These are phyloP conservation scores for Mustela lutreola DNA, from an alignment of 2,113 vertebrate species.

Conservation along the genomic window DNA sequence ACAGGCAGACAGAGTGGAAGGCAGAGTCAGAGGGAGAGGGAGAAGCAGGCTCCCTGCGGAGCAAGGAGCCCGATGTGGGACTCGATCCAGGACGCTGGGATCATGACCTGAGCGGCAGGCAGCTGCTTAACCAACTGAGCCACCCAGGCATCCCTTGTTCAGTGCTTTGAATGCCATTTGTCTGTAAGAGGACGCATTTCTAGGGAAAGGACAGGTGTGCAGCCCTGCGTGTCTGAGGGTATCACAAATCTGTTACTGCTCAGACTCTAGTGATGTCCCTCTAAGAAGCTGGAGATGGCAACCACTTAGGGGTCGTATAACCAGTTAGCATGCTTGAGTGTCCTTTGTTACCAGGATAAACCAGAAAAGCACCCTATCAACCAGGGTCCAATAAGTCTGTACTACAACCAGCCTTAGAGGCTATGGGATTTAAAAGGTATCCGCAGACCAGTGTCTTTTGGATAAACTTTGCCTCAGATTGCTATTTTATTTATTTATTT, in stretches of 20 bases:
- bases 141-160: too few relatives aligned
- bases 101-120: too few relatives aligned
- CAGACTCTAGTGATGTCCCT: conserved; percentile 38
- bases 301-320: neutral
- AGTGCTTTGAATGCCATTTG: neutral
- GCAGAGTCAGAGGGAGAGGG: too few relatives aligned
- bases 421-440: neutral
- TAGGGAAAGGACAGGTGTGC: neutral
- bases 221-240: conserved; percentile 52
- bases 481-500: neutral
- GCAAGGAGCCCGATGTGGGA: too few relatives aligned
- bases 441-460: neutral
- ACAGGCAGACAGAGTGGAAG: too few relatives aligned
- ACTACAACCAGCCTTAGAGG: neutral
- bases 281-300: conserved; percentile 30
- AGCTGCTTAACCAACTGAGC: too few relatives aligned
- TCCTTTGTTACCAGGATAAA: conserved; percentile 39
- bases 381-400: neutral
- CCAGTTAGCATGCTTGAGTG: neutral
- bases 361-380: neutral
- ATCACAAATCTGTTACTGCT: conserved; percentile 64
- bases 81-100: too few relatives aligned
- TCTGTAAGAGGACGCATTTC: neutral
- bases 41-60: too few relatives aligned
- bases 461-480: neutral